Percentiles rank a stretch among this genome's conserved stretches.
These are phyloP conservation scores for Pectinophora gossypiella DNA, from an alignment of 1,140 invertebrate genomes.

Conservation along the genomic window DNA sequence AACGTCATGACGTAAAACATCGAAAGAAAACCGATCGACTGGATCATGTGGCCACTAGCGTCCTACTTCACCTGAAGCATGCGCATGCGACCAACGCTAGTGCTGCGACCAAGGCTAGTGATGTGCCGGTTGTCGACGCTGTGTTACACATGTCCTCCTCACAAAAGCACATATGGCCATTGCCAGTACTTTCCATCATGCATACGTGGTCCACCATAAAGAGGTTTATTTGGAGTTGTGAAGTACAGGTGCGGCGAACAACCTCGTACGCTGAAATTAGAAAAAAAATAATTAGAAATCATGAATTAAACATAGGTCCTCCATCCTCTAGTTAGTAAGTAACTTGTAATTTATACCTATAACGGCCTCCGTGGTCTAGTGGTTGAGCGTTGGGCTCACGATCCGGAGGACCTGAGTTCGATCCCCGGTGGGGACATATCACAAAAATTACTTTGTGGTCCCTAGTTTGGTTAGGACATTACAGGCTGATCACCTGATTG, in stretches of 20 bases:
- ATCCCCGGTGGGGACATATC: no score
- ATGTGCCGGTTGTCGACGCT: constrained; percentile 28
- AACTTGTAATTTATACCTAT: no score
- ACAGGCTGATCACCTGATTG: no score
- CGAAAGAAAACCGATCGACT: background rate
- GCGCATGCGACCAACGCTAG: constrained; percentile 52
- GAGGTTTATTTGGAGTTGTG: constrained; percentile 94
- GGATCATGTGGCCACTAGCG: background rate
- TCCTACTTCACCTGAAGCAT: constrained; percentile 59
- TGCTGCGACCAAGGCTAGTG: constrained; percentile 28
- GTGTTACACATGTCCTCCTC: constrained; percentile 96
- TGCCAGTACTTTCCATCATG: constrained; percentile 97
- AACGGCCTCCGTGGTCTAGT: no score
- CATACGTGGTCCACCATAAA: constrained; percentile 99
- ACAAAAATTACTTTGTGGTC: no score
- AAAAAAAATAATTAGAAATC: background rate
- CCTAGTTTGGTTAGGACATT: no score
- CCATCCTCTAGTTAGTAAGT: no score
- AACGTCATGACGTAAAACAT: no score
- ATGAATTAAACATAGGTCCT: no score
- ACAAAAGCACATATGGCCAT: constrained; percentile 98
- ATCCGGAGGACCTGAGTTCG: no score
- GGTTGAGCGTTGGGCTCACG: no score
- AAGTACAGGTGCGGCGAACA: constrained; percentile 92
- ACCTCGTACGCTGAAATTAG: constrained; percentile 87